Evolutionary conservation across 2,113 vertebrate species (phyloP), one percentile per base, ranked within the genome.

Genomic region (Rynchops niger): DNA sequence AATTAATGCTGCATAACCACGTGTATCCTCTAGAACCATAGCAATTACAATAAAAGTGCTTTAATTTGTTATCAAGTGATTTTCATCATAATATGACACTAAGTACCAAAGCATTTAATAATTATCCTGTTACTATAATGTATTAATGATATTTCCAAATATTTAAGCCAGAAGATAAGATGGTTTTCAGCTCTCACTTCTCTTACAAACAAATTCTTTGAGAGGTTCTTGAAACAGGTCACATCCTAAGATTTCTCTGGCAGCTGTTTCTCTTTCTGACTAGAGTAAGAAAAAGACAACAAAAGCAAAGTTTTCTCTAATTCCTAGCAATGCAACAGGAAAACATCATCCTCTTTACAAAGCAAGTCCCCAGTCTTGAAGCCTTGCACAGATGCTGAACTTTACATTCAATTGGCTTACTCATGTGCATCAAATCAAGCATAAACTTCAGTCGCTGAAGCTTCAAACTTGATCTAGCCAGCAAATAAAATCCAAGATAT

Each of bases 71-170:
- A 94, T 92, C 81, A 92, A 96, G 79, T 92, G 70, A 87, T 97
- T 97, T 93, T 91, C 69, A 83, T 93, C 94, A 92, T 69, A 88
- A 93, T 71, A 56, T 82, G 93, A 91, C 88, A 95, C 66, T 95
- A 90, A 96, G 77, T 85, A 95, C 76, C 65, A 95, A 95, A 94
- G 74, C 72, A 93, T 95, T 96, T 97, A 97, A 97, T 96, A 95
- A 90, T 94, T 95, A 96, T 93, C 67, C 91, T 80, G 94, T 88
- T 93, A 78, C 71, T 92, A 42, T 43, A 89, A 93, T 29, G 34
- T 91, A 97, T 92, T 93, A 95, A 88, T 1, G 4, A n/a, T 65
- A 83, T 95, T 81, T 89, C 93, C 71, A 96, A 97, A 97, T 95
- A 92, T 96, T 97, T 97, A 94, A 0, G 0, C 49, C 74, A 67